A percentile compares a stretch with the other conserved stretches of the same genome.
These are phyloP conservation scores for Natator depressus DNA, from an alignment of 2,113 vertebrate species.

Conservation along the genomic window DNA sequence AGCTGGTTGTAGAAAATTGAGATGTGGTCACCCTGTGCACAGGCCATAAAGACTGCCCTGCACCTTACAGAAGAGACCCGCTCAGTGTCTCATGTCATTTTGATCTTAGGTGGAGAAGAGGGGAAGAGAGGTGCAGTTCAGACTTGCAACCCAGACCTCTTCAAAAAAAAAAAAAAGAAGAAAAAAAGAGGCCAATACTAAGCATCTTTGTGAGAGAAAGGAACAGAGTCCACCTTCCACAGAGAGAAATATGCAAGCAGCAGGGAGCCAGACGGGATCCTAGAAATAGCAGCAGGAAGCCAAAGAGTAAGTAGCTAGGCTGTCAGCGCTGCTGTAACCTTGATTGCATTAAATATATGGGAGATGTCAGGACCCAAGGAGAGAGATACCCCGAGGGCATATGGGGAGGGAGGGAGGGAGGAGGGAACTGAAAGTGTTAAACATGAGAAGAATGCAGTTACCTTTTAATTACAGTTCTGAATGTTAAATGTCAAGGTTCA, in stretches of 20 bases:
- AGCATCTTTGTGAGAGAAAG: not conserved
- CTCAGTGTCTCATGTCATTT: not conserved
- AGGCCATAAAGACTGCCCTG: not conserved
- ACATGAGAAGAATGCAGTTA: not conserved
- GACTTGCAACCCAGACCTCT: not conserved
- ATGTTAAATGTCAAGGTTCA: slow-evolving; percentile 67
- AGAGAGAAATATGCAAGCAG: not conserved
- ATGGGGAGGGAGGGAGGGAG: not conserved
- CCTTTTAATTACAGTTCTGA: slow-evolving; percentile 67
- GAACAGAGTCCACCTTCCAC: not conserved
- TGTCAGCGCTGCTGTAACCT: not conserved
- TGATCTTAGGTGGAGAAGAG: slow-evolving; percentile 24
- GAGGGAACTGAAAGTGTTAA: slow-evolving; percentile 53
- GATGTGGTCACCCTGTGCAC: not conserved
- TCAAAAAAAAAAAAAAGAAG: not conserved
- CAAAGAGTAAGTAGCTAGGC: not conserved
- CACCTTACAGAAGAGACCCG: not conserved
- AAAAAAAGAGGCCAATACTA: not conserved
- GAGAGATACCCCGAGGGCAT: not conserved
- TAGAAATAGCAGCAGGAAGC: not conserved
- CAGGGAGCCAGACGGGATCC: not conserved
- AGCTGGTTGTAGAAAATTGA: not conserved
- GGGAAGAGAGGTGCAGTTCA: not conserved
- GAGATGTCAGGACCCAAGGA: not conserved
- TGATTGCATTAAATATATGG: not conserved